Percentiles rank a stretch among this genome's conserved stretches.
phyloP scores from a whole-genome alignment of 2,888 invertebrate species.

The Sphaerophoria taeniata region DNA sequence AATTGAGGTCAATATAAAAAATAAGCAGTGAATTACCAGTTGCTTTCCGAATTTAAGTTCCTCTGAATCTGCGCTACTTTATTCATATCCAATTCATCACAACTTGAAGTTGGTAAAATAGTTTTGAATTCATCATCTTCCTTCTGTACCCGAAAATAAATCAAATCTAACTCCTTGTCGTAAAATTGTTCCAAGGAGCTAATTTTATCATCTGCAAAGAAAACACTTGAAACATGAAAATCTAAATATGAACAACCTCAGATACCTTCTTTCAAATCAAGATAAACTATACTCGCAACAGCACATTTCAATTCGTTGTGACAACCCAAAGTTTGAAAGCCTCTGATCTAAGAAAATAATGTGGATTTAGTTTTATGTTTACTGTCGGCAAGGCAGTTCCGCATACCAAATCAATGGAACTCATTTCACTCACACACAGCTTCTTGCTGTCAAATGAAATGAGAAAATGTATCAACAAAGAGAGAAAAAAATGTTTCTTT shows the following conservation, averaged over 20 bases:
- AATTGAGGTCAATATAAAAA: not conserved
- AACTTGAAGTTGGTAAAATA: constrained; percentile 76
- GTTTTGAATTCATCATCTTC: constrained; percentile 47
- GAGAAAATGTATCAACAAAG: not conserved
- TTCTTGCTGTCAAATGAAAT: constrained; percentile 10
- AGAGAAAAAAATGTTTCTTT: not conserved
- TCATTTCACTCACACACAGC: constrained; percentile 36
- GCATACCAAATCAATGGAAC: constrained; percentile 37
- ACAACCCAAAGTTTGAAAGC: constrained; percentile 83
- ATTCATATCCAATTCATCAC: constrained; percentile 76
- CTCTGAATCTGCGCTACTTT: constrained; percentile 75
- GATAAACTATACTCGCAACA: constrained; percentile 84
- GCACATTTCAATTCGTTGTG: constrained; percentile 82
- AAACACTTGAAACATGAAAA: not conserved
- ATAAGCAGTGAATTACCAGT: constrained; percentile 17
- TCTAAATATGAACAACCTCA: not conserved
- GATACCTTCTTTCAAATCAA: constrained; percentile 84
- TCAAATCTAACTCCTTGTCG: constrained; percentile 71
- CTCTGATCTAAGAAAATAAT: constrained; percentile 67
- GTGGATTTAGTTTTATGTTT: constrained; percentile 29
- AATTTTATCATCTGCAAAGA: constrained; percentile 28
- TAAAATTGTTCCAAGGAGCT: constrained; percentile 75
- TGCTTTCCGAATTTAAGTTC: constrained; percentile 51
- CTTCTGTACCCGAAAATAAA: constrained; percentile 76
- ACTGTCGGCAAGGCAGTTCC: constrained; percentile 18